Evolutionary conservation across 2,888 invertebrate genomes (phyloP), one percentile per base, ranked within the genome.

Genomic region (Doris montereyensis): DNA sequence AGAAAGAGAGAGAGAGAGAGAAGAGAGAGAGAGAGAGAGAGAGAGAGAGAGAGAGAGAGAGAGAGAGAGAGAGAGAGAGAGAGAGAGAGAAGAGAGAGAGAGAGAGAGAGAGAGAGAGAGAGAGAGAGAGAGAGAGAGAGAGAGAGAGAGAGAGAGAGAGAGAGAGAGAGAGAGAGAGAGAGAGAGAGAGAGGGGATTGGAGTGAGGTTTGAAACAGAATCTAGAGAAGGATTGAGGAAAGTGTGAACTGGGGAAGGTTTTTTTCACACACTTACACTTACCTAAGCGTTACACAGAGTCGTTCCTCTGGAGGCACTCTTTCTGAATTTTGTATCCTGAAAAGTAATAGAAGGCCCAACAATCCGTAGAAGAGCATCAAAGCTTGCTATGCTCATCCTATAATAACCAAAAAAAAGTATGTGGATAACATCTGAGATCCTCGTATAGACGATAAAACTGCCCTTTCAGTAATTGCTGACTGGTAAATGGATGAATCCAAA

Each of bases 121-220:
- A 52, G 10, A 52, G 52, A 52, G 34, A 52, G 13, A 58, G 58
- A 58, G 58, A 34, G 28, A 28, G 30, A 17, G 21, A 77, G 28
- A 21, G 1, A 68, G 35, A n/a, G 2, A 0, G 26, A 1, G n/a
- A 62, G 10, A 62, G 62, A 62, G 62, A 68, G 68, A 68, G 30
- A 68, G 68, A 5, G 68, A 28, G 24, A 30, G 30, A 28, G 30
- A 13, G 3, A 30, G 2, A 28, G 26, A 3, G 68, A 28, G 5
- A 62, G 62, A 68, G 68, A 68, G 30, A 68, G 68, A 5, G 68
- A 28, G 24, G 68, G 30, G 26, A n/a, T n/a, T 26, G 68, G 2
- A 28, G 26, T 21, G 68, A 28, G 5, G 28, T 28, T 13, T 13
- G 4, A 26, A 68, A 28, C 4, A 8, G n/a, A 28, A 28, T 41